Evolutionary conservation across 2,797 vertebrate species (phyloP).

Genomic region (Trematomus bernacchii): DNA sequence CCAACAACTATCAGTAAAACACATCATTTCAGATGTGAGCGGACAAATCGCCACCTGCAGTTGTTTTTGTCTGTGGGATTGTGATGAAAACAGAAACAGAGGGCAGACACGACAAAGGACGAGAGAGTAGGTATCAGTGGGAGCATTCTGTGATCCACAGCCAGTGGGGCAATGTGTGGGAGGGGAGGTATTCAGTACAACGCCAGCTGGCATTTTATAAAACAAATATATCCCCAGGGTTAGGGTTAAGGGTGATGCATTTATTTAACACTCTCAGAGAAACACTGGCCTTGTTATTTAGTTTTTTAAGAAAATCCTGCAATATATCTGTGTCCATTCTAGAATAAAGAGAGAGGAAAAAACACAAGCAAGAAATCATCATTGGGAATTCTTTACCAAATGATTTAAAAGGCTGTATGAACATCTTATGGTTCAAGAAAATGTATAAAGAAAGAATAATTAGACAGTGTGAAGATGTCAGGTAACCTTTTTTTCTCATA

Average conservation of each 20-base stretch:
- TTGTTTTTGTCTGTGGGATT: slow-evolving; percentile 32
- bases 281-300: not conserved
- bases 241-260: not conserved
- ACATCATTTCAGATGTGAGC: slow-evolving; percentile 29
- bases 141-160: slow-evolving; percentile 25
- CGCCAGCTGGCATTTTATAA: slow-evolving; percentile 2
- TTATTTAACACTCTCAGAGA: not conserved
- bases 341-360: too few relatives aligned
- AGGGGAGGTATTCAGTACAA: not conserved
- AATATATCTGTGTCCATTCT: not conserved
- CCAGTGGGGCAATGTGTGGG: slow-evolving; percentile 6
- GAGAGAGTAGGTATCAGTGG: not conserved
- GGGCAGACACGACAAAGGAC: not conserved
- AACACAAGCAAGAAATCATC: too few relatives aligned
- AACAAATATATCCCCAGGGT: slow-evolving; percentile 9
- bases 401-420: too few relatives aligned
- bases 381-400: too few relatives aligned
- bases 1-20: not conserved
- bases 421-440: too few relatives aligned
- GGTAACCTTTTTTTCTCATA: too few relatives aligned
- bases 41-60: slow-evolving; percentile 36
- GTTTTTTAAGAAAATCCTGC: not conserved
- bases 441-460: too few relatives aligned
- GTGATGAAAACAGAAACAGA: slow-evolving; percentile 29
- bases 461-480: too few relatives aligned